Evolutionary conservation across 1,140 invertebrate genomes (phyloP), one percentile per base, ranked within the genome.

Genomic region (Coelopa frigida): DNA sequence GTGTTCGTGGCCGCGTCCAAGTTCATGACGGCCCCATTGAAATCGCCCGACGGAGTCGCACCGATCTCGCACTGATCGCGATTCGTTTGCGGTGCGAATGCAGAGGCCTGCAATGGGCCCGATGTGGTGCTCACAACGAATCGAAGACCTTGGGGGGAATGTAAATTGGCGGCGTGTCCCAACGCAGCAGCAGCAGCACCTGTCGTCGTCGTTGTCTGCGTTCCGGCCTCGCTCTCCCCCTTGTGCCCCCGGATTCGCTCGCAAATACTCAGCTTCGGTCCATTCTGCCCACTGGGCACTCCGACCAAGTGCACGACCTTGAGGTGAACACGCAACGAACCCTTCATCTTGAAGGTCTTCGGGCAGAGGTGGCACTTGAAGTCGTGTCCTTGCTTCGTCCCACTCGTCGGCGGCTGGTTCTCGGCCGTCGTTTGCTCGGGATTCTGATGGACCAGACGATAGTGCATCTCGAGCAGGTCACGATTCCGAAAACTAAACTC

Each of bases 291-390:
- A 42, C 37, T 78, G 75, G 52, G 44, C 15, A 59, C 38, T 6
- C 55, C 57, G 35, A 64, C 52, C 24, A 76, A 77, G 70, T 89
- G 86, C 1, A 84, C 83, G 17, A 89, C 84, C 64, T 84, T 75
- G 56, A 86, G 76, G 71, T 89, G 87, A 3, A 89, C 80, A 76
- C 87, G 85, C 1, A 90, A 59, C 48, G 84, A 87, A 5, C 85
- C 85, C 53, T 79, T 75, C 80, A 86, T 86, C 66, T 84, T 85
- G 56, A 88, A 89, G 36, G 79, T 76, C 63, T 87, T 87, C 1
- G 80, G 73, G 57, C 87, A 89, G 17, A 87, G 70, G 59, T 87
- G 81, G 64, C 87, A 89, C 23, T 82, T 76, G 59, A 83, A 85
- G 58, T 41, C 43, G 20, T 29, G 27, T 27, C 41, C 43, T 35